These are phyloP conservation scores for Tridacna crocea DNA, from an alignment of 2,888 invertebrate species.

Conservation along the genomic window DNA sequence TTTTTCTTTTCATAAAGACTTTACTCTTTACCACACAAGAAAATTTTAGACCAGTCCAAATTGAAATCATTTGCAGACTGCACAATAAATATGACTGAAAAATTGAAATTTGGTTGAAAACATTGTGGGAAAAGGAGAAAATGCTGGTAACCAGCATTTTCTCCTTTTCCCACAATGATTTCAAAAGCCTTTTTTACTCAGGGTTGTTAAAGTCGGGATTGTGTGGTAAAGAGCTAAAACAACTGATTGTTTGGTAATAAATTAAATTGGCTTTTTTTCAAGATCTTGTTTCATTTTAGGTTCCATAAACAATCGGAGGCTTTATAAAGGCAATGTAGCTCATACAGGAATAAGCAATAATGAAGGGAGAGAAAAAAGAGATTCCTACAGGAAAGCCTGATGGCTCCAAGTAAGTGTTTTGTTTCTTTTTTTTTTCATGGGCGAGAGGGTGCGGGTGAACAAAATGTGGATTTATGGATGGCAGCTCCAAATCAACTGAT, in stretches of 20 bases:
- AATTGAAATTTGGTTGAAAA: no score
- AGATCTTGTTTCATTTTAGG: not conserved
- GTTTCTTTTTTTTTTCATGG: no score
- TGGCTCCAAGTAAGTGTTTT: constrained; percentile 4
- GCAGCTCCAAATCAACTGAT: no score
- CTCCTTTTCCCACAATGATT: not conserved
- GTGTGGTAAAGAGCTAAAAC: not conserved
- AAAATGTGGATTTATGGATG: no score
- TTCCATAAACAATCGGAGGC: not conserved
- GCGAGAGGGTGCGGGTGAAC: no score
- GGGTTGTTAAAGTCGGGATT: not conserved
- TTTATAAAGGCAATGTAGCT: not conserved
- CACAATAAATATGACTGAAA: not conserved
- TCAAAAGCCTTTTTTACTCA: not conserved
- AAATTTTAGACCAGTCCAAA: not conserved
- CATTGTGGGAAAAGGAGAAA: no score
- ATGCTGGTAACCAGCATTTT: not conserved
- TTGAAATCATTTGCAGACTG: not conserved
- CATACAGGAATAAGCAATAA: not conserved
- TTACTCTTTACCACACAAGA: not conserved
- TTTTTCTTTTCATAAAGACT: no score
- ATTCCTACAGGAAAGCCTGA: not conserved
- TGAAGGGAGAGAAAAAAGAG: not conserved
- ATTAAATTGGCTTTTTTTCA: not conserved
- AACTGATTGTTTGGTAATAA: not conserved